Evolutionary conservation across 2,113 vertebrate species (phyloP), one percentile per base, ranked within the genome.

Genomic region (Nesospiza acunhae): DNA sequence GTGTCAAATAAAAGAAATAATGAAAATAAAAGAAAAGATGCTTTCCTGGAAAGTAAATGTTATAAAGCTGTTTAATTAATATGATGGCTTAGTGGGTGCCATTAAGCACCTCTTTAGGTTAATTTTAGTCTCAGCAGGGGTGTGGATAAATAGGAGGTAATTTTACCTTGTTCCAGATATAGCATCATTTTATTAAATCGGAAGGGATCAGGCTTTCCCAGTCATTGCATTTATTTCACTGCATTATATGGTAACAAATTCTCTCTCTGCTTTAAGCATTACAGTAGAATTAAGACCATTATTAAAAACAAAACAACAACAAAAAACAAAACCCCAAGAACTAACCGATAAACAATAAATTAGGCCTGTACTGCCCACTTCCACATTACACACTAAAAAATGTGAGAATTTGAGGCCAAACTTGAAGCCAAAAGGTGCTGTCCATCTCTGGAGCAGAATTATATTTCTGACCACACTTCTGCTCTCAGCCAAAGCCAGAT

Each of bases 21-120:
- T 62, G 35, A 56, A 70, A 88, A 79, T n/a, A 53, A 90, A 87
- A 75, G 33, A 67, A 88, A 82, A 87, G 17, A 22, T 70, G 33
- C 59, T 92, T 93, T 90, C 70, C 58, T 1, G 0, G 73, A 95
- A 87, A 80, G 74, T 37, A 64, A 80, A 77, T 28, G 81, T 35
- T 90, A 74, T 64, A 85, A 86, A 93, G 76, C 63, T 68, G 10
- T 91, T 96, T 93, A 91, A 94, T 94, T 94, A 91, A 92, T 90
- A 15, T 46, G 49, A 70, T 74, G 75, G 74, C 46, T 95, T 91
- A 78, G 58, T 63, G 81, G 77, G 58, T 86, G 76, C 50, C 66
- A 64, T 91, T 67, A 93, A 80, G 68, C 13, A 89, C 15, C 74
- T 89, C 55, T 93, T 85, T 72, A 94, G 60, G 41, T 70, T 95